A percentile compares a stretch with the other conserved stretches of the same genome.
phyloP scores from a whole-genome alignment of 1,140 invertebrate genomes.

The Probaryconus sp. region DNA sequence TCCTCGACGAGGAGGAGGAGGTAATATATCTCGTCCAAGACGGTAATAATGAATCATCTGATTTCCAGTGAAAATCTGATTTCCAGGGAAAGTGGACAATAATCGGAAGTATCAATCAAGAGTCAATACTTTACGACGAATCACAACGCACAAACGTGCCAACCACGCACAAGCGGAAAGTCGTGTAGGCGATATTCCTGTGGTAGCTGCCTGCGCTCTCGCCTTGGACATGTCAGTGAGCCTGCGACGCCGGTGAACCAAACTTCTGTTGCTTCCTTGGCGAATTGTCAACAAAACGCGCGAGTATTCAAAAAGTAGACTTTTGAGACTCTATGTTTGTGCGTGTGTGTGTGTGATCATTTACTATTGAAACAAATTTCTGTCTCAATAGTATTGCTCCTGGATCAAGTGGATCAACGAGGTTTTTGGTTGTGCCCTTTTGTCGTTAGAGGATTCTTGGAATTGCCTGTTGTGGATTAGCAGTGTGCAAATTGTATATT shows the following conservation, averaged over 20 bases:
- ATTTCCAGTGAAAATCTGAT: too few relatives aligned
- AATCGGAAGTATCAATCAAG: too few relatives aligned
- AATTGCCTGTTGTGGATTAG: not conserved
- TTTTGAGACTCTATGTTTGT: not conserved
- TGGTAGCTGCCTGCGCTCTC: slow-evolving; percentile 40
- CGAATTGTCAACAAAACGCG: slow-evolving; percentile 5
- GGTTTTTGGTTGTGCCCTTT: too few relatives aligned
- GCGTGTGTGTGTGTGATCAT: too few relatives aligned
- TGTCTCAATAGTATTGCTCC: too few relatives aligned
- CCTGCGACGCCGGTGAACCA: slow-evolving; percentile 59
- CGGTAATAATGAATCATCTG: too few relatives aligned
- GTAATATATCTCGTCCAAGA: too few relatives aligned
- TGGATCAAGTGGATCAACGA: too few relatives aligned
- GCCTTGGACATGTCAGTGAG: slow-evolving; percentile 65
- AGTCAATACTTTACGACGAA: slow-evolving; percentile 9
- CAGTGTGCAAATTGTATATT: too few relatives aligned
- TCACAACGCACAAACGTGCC: slow-evolving; percentile 34
- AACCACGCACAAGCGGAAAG: slow-evolving; percentile 60
- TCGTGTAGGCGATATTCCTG: slow-evolving; percentile 62
- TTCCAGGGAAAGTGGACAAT: too few relatives aligned
- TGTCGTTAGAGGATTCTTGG: not conserved
- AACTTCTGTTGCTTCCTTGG: slow-evolving; percentile 55
- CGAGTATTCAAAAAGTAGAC: slow-evolving; percentile 11
- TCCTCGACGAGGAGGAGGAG: too few relatives aligned
- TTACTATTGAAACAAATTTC: too few relatives aligned